Conservation (phyloP, 2,113 vertebrate genomes). For the Ellobius talpinus region DNA sequence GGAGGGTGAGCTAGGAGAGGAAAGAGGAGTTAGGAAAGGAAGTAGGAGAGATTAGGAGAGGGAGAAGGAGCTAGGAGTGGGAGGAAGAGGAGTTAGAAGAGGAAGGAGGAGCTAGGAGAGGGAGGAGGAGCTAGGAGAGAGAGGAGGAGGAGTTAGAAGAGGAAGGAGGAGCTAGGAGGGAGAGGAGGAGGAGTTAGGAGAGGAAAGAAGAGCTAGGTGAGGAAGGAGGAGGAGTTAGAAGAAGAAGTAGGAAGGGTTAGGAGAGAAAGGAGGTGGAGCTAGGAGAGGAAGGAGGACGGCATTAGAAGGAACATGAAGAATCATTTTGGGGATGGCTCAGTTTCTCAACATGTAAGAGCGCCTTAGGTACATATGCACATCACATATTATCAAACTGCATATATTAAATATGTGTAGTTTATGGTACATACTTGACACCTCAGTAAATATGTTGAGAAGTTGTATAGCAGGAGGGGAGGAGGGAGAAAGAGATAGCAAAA, state of each 20-base stretch:
- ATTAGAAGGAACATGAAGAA: not conserved
- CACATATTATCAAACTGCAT: not conserved
- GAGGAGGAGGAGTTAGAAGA: too few species aligned
- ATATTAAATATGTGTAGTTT: not conserved
- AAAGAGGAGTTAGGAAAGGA: too few species aligned
- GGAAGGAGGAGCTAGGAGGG: not conserved
- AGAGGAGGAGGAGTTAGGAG: too few species aligned
- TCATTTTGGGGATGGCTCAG: not conserved
- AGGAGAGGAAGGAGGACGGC: not conserved
- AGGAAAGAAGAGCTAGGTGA: not conserved
- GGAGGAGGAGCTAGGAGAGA: too few species aligned
- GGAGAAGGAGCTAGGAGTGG: not conserved
- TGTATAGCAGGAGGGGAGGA: not conserved
- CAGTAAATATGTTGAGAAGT: not conserved
- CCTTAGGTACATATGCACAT: not conserved
- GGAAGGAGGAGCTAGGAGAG: too few species aligned
- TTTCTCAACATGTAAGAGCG: not conserved
- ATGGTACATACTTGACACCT: not conserved
- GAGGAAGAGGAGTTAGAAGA: too few species aligned
- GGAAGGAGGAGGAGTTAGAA: not conserved
- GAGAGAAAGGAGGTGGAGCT: not conserved
- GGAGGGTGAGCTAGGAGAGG: not conserved
- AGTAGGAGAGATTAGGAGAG: too few species aligned
- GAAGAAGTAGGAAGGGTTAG: not conserved
- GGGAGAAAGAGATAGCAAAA: too few species aligned